phyloP scores from a whole-genome alignment of 2,888 invertebrate species.

The Mesochorus sp. region DNA sequence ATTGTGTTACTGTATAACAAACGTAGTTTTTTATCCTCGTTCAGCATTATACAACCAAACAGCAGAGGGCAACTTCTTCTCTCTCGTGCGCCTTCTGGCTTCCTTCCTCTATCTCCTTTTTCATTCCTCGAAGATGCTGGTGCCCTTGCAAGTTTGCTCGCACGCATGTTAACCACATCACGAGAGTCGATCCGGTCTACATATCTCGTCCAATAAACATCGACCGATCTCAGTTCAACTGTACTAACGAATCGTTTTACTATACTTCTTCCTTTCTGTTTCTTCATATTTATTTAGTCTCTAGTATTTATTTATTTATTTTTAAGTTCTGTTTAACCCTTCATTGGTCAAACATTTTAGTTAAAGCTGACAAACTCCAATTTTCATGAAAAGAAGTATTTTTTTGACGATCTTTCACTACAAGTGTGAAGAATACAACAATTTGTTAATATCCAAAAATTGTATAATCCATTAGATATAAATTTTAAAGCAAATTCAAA shows the following conservation, averaged over 20 bases:
- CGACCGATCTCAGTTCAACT: constrained; percentile 68
- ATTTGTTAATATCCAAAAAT: too few species aligned
- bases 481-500: too few species aligned
- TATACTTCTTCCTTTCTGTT: constrained; percentile 29
- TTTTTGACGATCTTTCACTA: too few species aligned
- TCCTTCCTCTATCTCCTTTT: constrained; percentile 75
- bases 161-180: constrained; percentile 54
- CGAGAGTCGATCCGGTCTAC: constrained; percentile 78
- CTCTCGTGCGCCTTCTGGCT: constrained; percentile 54
- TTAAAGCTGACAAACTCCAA: too few species aligned
- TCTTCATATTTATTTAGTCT: not conserved
- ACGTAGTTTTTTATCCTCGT: constrained; percentile 29
- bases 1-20: constrained; percentile 30
- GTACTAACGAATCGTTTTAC: constrained; percentile 61
- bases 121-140: constrained; percentile 76
- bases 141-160: constrained; percentile 59
- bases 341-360: not conserved
- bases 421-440: too few species aligned
- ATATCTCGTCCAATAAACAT: constrained; percentile 80
- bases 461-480: too few species aligned
- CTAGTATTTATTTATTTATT: not conserved
- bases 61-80: constrained; percentile 12
- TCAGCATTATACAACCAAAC: constrained; percentile 7
- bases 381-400: too few species aligned
- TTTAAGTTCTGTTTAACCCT: not conserved